Percentiles rank a stretch among this genome's conserved stretches.
phyloP scores from a whole-genome alignment of 2,888 invertebrate species.

The Coronaproctus castanopsis region DNA sequence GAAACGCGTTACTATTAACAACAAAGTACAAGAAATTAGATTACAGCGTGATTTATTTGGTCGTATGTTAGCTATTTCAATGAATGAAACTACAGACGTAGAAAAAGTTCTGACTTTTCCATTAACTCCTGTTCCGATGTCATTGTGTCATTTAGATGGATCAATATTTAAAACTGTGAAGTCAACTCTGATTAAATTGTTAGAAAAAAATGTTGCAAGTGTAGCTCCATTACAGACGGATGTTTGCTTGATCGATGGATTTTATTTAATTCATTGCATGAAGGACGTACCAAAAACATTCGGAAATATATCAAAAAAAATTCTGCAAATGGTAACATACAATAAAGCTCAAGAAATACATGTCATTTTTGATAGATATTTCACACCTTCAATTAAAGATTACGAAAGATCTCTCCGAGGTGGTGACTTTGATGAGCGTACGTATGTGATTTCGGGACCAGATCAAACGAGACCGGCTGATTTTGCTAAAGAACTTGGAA shows the following conservation, averaged over 20 bases:
- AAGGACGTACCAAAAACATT: conserved; percentile 17
- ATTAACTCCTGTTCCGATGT: conserved; percentile 18
- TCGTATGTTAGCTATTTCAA: conserved; percentile 2
- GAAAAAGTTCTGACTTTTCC: conserved; percentile 19
- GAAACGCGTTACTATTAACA: not conserved
- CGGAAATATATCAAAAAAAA: conserved; percentile 13
- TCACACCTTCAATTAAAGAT: conserved; percentile 20
- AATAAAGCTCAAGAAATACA: conserved; percentile 13
- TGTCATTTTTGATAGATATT: conserved; percentile 17
- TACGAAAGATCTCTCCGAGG: conserved; percentile 13
- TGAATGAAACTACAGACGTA: conserved; percentile 15
- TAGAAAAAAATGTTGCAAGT: conserved; percentile 10
- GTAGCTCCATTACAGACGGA: too few species aligned
- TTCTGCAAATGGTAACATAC: conserved; percentile 12
- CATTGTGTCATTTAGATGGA: conserved; percentile 20
- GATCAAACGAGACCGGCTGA: conserved; percentile 17
- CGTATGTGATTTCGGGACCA: conserved; percentile 15
- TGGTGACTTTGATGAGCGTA: not conserved
- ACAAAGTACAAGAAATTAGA: conserved; percentile 1
- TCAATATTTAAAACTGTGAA: conserved; percentile 20
- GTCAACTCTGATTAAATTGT: conserved; percentile 17
- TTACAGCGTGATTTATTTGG: conserved; percentile 2
- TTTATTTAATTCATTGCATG: conserved; percentile 15
- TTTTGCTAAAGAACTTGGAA: conserved; percentile 19
- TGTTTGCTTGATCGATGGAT: conserved; percentile 15